Base-by-base conservation (phyloP, 2,113 vertebrate species). In the Vanacampus margaritifer region DNA sequence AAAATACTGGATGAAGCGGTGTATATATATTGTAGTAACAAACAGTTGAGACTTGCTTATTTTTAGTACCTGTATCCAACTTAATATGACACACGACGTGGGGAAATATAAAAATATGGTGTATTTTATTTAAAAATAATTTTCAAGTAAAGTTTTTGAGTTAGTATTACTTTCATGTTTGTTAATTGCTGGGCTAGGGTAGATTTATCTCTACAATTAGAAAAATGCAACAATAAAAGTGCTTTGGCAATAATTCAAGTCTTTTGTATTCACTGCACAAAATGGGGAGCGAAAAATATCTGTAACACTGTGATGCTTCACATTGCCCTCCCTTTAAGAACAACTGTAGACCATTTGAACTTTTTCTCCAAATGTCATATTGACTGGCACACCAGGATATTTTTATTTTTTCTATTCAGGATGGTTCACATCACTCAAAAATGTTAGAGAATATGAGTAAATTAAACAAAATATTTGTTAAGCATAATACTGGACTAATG, bases 171-270 rank as follows among this genome's bases (percentile, higher is more conserved):
- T 28, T 41, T 78, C 43, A 71, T 65, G n/a, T 61, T 80, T 17
- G 45, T 63, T 72, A 48, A 77, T 72, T 72, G 41, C 68, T 56
- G 67, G 71, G n/a, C 67, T 72, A 63, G 54, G 14, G 41, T 63
- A 37, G 64, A 68, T 69, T 71, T 35, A 41, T 54, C 63, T 78
- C 53, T 58, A 43, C 68, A 74, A n/a, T 76, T 69, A 23, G 68
- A 45, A 74, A n/a, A 59, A 78, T 24, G 19, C 51, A 57, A 75
- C 60, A 63, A 68, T 73, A 75, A 89, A 90, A 87, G 88, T 90
- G 87, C 88, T 89, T 89, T 90, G 87, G 87, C 78, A 86, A 84
- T 68, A 78, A 79, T 90, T 90, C 85, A 89, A 89, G 86, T 87
- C 83, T 85, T 80, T 81, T 72, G 71, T 74, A 77, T 80, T 80